Percentiles rank a stretch among this genome's conserved stretches.
Conservation (phyloP, 2,797 vertebrate species). For the Babyrousa celebensis region DNA sequence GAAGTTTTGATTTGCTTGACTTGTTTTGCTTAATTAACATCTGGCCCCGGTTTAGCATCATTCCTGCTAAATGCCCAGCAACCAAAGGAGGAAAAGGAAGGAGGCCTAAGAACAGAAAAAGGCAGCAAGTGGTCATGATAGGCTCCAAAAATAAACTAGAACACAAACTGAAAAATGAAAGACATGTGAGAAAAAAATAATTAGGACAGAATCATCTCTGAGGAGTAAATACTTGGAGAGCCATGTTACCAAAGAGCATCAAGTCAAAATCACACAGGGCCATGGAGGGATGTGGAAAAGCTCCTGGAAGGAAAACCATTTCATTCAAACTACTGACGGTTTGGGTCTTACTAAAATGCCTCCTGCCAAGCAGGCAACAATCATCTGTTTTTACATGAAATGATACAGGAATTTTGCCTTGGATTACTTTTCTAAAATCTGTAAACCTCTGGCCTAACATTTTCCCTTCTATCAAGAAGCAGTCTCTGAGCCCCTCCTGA, state of each 20-base stretch:
- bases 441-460: background rate
- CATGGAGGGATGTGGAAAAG: background rate
- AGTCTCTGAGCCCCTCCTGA: background rate
- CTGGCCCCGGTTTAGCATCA: slow-evolving; percentile 49
- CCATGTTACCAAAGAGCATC: background rate
- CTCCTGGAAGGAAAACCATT: slow-evolving; percentile 1
- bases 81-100: slow-evolving; percentile 6
- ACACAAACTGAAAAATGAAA: slow-evolving; percentile 62
- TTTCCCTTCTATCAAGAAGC: slow-evolving; percentile 12
- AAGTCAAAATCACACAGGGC: background rate
- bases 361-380: background rate
- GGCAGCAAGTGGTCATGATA: background rate
- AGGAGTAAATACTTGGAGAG: slow-evolving; percentile 11
- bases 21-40: slow-evolving; percentile 82
- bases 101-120: slow-evolving; percentile 38
- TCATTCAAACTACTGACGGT: background rate
- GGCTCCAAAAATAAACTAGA: slow-evolving; percentile 67
- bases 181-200: slow-evolving; percentile 39
- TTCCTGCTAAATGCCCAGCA: slow-evolving; percentile 8
- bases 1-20: slow-evolving; percentile 74
- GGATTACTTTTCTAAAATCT: background rate
- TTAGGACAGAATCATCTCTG: slow-evolving; percentile 56
- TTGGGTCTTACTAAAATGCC: background rate
- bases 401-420: background rate
- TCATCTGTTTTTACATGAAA: background rate